Conservation (phyloP, 64 coral and sea anemone species). For the Catalaphyllia jardinei region DNA sequence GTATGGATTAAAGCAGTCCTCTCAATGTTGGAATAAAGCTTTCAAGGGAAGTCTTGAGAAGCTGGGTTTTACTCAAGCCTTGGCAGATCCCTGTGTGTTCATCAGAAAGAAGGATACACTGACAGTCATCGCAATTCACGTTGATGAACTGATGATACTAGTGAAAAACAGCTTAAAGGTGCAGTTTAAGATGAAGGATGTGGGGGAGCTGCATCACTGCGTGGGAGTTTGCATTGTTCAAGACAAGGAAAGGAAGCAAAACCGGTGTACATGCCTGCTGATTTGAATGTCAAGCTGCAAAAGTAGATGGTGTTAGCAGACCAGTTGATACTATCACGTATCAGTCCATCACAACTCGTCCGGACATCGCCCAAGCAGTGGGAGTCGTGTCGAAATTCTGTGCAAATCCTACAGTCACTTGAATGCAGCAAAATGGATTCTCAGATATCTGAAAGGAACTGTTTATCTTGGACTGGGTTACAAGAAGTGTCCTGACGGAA, state of each 20-base stretch:
- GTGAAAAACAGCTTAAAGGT: conserved; percentile 20
- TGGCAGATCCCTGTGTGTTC: too few species aligned
- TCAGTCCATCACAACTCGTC: conserved; percentile 67
- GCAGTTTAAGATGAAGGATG: conserved; percentile 73
- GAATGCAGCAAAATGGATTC: conserved; percentile 54
- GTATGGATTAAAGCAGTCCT: conserved; percentile 19
- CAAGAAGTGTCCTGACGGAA: conserved; percentile 16
- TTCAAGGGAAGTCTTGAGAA: too few species aligned
- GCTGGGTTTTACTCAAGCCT: too few species aligned
- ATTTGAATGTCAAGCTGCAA: conserved; percentile 68
- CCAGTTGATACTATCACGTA: conserved; percentile 45
- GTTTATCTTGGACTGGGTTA: not conserved
- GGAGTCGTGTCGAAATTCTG: conserved; percentile 67
- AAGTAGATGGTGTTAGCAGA: conserved; percentile 59
- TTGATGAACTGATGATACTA: conserved; percentile 44
- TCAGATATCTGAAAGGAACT: conserved; percentile 68
- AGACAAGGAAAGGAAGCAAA: conserved; percentile 51
- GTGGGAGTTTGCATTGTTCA: conserved; percentile 52
- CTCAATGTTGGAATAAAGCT: not conserved
- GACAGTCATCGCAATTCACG: conserved; percentile 19
- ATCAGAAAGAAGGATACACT: too few species aligned
- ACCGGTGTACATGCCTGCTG: conserved; percentile 55
- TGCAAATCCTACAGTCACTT: conserved; percentile 55
- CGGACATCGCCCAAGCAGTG: conserved; percentile 67
- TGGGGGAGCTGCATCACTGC: conserved; percentile 57